Evolutionary conservation across 2,797 vertebrate genomes (phyloP).

Genomic region (Neosilurus hyrtlii): DNA sequence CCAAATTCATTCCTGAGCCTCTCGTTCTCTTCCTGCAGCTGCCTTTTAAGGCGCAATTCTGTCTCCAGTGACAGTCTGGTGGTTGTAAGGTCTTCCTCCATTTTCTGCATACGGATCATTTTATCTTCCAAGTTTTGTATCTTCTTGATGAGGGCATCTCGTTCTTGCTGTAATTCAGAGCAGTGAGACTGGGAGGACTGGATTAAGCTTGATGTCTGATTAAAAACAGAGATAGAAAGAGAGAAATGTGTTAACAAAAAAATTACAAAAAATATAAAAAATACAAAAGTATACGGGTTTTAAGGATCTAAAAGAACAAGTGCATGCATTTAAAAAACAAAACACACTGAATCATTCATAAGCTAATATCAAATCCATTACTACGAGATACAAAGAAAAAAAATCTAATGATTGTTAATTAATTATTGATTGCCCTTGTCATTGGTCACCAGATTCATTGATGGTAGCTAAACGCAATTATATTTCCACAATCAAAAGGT

Average conservation of each 20-base stretch:
- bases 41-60: slow-evolving; percentile 79
- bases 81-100: slow-evolving; percentile 84
- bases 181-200: slow-evolving; percentile 82
- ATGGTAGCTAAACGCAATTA: background rate
- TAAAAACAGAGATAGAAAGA: slow-evolving; percentile 53
- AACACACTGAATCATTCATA: background rate
- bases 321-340: background rate
- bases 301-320: background rate
- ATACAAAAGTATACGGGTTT: background rate
- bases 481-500: background rate
- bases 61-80: slow-evolving; percentile 80
- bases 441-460: background rate
- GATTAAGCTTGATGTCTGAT: slow-evolving; percentile 81
- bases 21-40: slow-evolving; percentile 84
- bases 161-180: slow-evolving; percentile 79
- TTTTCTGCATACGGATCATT: slow-evolving; percentile 71
- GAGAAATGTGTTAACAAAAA: background rate
- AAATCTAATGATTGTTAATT: background rate
- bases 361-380: background rate
- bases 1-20: slow-evolving; percentile 82
- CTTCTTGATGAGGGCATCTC: slow-evolving; percentile 84
- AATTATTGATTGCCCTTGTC: background rate
- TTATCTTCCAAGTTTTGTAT: slow-evolving; percentile 83
- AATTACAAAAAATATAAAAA: background rate
- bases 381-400: background rate